phyloP scores from a whole-genome alignment of 64 coral and sea anemone species.

The Montipora capricornis region DNA sequence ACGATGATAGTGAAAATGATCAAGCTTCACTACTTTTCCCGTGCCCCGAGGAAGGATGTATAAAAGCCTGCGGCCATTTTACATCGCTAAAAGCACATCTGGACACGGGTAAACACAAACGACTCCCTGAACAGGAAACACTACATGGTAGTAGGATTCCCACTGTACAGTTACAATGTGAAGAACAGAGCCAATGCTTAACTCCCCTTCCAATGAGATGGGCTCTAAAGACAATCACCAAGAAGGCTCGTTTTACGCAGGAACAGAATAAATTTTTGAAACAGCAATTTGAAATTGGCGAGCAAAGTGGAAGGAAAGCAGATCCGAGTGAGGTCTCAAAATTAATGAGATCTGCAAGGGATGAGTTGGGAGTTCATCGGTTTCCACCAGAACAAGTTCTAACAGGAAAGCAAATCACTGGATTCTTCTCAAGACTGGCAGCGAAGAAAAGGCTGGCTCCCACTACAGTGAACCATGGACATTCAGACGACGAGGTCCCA shows the following conservation, averaged over 20 bases:
- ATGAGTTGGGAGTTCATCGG: neutral
- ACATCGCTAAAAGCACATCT: slow-evolving; percentile 56
- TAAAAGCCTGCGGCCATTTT: slow-evolving; percentile 34
- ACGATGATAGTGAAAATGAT: neutral
- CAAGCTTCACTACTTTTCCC: neutral
- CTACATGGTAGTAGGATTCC: slow-evolving; percentile 21
- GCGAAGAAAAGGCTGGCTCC: slow-evolving; percentile 20
- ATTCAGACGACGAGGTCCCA: neutral
- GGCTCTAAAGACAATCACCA: slow-evolving; percentile 46
- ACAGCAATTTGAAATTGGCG: slow-evolving; percentile 43
- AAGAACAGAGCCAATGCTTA: neutral
- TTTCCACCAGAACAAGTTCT: slow-evolving; percentile 41
- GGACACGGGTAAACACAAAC: slow-evolving; percentile 51
- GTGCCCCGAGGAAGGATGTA: slow-evolving; percentile 54
- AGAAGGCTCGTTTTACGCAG: neutral
- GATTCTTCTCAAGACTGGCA: slow-evolving; percentile 6
- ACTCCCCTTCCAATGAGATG: slow-evolving; percentile 44
- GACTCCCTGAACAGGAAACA: slow-evolving; percentile 25
- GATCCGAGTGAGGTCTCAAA: slow-evolving; percentile 49
- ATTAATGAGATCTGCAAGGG: slow-evolving; percentile 14
- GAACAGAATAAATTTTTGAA: slow-evolving; percentile 19
- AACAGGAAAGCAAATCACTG: slow-evolving; percentile 15
- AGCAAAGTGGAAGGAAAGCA: slow-evolving; percentile 25
- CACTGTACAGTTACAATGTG: neutral
- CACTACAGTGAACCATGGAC: too few species aligned